A percentile compares a stretch with the other conserved stretches of the same genome.
phyloP scores from a whole-genome alignment of 2,113 vertebrate genomes.

The Neomonachus schauinslandi region DNA sequence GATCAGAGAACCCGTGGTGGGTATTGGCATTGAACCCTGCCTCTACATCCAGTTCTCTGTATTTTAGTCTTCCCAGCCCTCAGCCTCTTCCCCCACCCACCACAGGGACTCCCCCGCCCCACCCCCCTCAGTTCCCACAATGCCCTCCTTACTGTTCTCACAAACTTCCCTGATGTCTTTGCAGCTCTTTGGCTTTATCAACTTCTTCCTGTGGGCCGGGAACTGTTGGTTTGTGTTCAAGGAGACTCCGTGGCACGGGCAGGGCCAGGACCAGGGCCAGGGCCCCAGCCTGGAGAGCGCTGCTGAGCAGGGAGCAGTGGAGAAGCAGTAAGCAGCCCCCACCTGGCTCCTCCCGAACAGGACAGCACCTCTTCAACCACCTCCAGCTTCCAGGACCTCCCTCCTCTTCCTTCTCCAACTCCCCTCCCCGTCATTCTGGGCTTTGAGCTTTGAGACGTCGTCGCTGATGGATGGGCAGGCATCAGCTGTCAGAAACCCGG shows the following conservation, averaged over 20 bases:
- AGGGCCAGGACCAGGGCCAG: slow-evolving; percentile 82
- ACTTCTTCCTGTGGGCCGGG: slow-evolving; percentile 95
- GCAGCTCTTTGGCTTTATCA: slow-evolving; percentile 97
- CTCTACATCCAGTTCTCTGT: neutral
- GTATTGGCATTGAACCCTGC: neutral
- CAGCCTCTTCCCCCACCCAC: neutral
- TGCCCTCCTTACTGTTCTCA: neutral
- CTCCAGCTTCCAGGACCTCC: slow-evolving; percentile 69
- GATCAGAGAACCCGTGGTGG: neutral
- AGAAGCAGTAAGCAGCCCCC: slow-evolving; percentile 83
- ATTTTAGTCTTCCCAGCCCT: neutral
- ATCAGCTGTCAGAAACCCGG: slow-evolving; percentile 38
- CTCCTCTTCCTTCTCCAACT: slow-evolving; percentile 21
- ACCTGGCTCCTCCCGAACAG: slow-evolving; percentile 52
- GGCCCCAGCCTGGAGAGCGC: slow-evolving; percentile 79
- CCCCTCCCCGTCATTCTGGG: slow-evolving; percentile 22
- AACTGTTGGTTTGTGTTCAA: slow-evolving; percentile 99
- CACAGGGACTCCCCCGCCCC: neutral
- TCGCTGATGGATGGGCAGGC: neutral
- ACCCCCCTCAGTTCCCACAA: neutral
- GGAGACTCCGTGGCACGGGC: slow-evolving; percentile 93
- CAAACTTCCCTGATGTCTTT: slow-evolving; percentile 62
- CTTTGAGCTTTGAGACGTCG: slow-evolving; percentile 38
- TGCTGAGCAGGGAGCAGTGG: slow-evolving; percentile 87
- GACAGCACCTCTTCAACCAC: slow-evolving; percentile 73